Evolutionary conservation across 2,888 invertebrate genomes (phyloP).

Genomic region (Empis stercorea): DNA sequence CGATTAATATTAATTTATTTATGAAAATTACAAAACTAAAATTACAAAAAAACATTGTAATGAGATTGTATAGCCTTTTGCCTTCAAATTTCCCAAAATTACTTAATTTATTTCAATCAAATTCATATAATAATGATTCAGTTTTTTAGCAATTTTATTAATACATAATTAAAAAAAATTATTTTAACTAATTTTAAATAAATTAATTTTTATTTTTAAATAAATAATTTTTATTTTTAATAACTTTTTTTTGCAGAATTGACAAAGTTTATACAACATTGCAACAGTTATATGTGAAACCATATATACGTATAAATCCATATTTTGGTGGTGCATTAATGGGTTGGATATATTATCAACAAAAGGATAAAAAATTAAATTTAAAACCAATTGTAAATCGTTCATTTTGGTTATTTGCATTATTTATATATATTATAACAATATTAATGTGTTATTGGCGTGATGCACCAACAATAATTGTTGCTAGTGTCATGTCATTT

Average conservation of each 20-base stretch:
- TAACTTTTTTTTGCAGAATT: conserved; percentile 16
- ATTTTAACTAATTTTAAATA: too few species aligned
- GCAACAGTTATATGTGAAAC: conserved; percentile 23
- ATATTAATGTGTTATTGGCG: conserved; percentile 27
- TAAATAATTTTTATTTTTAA: not conserved
- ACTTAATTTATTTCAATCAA: too few species aligned
- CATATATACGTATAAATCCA: conserved; percentile 24
- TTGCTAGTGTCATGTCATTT: conserved; percentile 24
- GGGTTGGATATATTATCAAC: conserved; percentile 20
- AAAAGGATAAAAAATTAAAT: conserved; percentile 9
- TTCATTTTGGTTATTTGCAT: conserved; percentile 20
- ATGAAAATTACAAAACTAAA: too few species aligned
- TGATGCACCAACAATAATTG: conserved; percentile 20
- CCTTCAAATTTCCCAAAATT: too few species aligned
- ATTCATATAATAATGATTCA: too few species aligned
- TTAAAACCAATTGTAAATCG: conserved; percentile 9
- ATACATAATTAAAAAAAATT: too few species aligned
- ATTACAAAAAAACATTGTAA: too few species aligned
- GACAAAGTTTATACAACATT: conserved; percentile 24
- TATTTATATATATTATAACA: conserved; percentile 18
- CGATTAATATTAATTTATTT: too few species aligned
- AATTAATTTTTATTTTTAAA: too few species aligned
- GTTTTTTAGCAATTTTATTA: too few species aligned
- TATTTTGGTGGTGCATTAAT: conserved; percentile 24
- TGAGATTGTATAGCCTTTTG: too few species aligned